Evolutionary conservation across 2,888 invertebrate genomes (phyloP), one percentile per base, ranked within the genome.

Genomic region (Eupeodes luniger): DNA sequence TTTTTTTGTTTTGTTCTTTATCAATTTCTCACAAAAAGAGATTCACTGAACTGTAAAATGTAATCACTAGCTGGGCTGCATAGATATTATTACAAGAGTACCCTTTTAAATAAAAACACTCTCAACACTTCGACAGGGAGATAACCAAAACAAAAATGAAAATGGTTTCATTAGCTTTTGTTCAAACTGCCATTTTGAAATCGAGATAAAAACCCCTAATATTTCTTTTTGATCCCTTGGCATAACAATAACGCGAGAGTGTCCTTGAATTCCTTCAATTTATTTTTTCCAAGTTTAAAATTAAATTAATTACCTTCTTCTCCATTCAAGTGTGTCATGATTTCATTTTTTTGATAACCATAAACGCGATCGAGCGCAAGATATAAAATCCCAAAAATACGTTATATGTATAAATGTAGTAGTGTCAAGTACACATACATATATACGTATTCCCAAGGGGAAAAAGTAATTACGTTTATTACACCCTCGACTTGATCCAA

Each of bases 21-120:
- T 36, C 36, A 36, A 36, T 72, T 59, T 19, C 11, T 55, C 47
- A 36, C 53, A 53, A 67, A 81, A 69, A 19, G 51, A 16, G 16
- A 79, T 76, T 86, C 86, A 86, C 70, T 86, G 86, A 86, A 76
- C 86, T 62, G 75, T 61, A 27, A 57, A 34, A 75, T 74, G 62
- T 59, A 53, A 78, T 69, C 78, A 64, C 74, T 78, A 59, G 70
- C 78, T n/a, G 57, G 10, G 12, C 0, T n/a, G 62, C n/a, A 12
- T 44, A 44, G 1, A 64, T 5, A 27, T 11, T 1, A 19, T 49
- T 27, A 27, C 27, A 27, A 27, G 27, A 27, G 27, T 49, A 66
- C 66, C 53, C 70, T 27, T 67, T 84, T 55, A 14, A 2, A 19
- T 9, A 0, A 14, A 57, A 59, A 40, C n/a, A 11, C 6, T 36